Evolutionary conservation across 2,113 vertebrate genomes (phyloP), one percentile per base, ranked within the genome.

Genomic region (Semicossyphus pulcher): DNA sequence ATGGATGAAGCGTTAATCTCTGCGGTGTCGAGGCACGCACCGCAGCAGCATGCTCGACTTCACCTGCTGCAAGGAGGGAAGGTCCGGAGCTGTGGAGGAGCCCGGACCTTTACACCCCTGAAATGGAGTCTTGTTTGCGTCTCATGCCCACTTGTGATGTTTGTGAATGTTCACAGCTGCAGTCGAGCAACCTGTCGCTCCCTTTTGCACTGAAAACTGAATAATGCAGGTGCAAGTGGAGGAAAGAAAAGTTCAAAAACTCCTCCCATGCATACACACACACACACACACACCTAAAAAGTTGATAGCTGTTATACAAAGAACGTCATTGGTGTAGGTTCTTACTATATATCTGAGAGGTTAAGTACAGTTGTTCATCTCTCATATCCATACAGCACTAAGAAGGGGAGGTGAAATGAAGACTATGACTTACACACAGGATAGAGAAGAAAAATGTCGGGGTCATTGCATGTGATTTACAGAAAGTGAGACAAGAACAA

Each of bases 1-100:
- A 20, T 36, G 68, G 80, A 78, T 60, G 79, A 39, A 32, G 66
- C 53, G 78, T 86, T 89, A 83, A 90, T 89, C 80, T 78, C 28
- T 1, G 70, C 1, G 29, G 80, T 52, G 80, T 68, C 31, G 48
- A 71, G 75, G 84, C 62, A 23, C 9, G 10, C 71, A n/a, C 34
- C 0, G 25, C 58, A 37, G 8, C 71, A 23, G 59, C 37, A 47
- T 3, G 49, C 76, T 78, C 23, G 9, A 53, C 45, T 84, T 85
- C 74, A 66, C 74, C 70, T 82, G 15, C 62, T 11, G 37, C 12
- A 25, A 16, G 4, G 44, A 23, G 45, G 37, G 32, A 34, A 29
- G 26, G 60, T 21, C 21, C 32, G 7, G 54, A 5, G 65, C 26
- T 28, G 47, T 36, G 21, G 2, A 36, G 25, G 41, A 76, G 58